phyloP scores from a whole-genome alignment of 2,797 vertebrate genomes.

The Octomys mimax region DNA sequence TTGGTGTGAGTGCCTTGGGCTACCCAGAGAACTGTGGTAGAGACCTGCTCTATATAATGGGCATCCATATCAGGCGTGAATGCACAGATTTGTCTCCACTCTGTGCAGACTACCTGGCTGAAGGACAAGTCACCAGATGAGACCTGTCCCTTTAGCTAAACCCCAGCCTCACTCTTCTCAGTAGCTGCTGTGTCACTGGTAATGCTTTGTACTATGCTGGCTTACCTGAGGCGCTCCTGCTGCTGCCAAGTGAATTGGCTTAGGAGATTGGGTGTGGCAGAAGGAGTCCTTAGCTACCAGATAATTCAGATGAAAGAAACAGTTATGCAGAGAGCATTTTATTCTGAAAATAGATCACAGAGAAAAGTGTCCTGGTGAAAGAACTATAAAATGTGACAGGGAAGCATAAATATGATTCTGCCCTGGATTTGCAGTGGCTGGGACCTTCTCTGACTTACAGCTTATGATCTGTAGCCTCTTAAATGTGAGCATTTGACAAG shows the following conservation, averaged over 20 bases:
- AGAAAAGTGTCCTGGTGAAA: not conserved
- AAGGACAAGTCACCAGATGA: conserved; percentile 53
- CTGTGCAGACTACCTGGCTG: conserved; percentile 43
- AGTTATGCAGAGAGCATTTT: not conserved
- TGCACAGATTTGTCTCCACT: not conserved
- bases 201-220: not conserved
- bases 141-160: conserved; percentile 46
- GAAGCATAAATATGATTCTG: not conserved
- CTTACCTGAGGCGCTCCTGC: not conserved
- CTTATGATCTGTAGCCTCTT: conserved; percentile 1
- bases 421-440: not conserved
- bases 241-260: not conserved
- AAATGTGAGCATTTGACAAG: conserved; percentile 14
- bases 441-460: conserved; percentile 16
- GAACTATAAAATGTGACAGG: not conserved
- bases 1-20: not conserved
- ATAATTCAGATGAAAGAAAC: not conserved
- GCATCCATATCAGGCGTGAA: no score
- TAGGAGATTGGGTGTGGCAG: not conserved
- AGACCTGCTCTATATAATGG: not conserved
- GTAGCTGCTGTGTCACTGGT: not conserved
- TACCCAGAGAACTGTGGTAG: not conserved
- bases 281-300: not conserved
- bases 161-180: conserved; percentile 31
- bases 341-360: conserved; percentile 15